These are phyloP conservation scores for Dryobates pubescens DNA, from an alignment of 2,797 vertebrate species.

Conservation along the genomic window DNA sequence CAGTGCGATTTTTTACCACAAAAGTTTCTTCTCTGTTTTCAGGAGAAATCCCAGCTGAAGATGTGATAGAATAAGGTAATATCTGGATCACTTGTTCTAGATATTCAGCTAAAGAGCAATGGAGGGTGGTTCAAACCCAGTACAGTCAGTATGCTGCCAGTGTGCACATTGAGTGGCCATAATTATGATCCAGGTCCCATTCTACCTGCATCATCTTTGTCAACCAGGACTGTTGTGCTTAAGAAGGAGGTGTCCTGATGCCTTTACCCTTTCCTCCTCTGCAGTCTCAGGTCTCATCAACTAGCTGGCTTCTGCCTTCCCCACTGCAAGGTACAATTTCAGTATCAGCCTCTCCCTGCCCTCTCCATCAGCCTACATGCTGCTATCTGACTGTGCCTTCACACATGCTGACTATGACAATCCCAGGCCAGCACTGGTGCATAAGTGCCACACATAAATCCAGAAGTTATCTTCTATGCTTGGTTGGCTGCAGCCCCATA, in stretches of 20 bases:
- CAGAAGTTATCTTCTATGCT: background rate
- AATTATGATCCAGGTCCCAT: background rate
- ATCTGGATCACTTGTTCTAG: background rate
- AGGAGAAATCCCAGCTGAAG: background rate
- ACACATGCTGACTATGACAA: fast-evolving
- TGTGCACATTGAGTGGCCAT: background rate
- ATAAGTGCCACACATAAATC: background rate
- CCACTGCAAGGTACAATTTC: background rate
- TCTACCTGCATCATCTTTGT: background rate
- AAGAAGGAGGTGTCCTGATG: background rate
- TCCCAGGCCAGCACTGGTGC: background rate
- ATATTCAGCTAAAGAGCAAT: background rate
- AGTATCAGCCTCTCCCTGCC: background rate
- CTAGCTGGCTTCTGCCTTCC: background rate
- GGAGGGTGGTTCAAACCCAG: background rate
- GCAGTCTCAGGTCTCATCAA: background rate
- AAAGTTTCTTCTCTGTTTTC: background rate
- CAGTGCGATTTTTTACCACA: background rate
- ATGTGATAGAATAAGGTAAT: background rate
- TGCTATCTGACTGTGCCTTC: background rate
- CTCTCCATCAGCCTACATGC: background rate
- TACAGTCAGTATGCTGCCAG: background rate
- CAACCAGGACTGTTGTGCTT: background rate
- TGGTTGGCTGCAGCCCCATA: background rate
- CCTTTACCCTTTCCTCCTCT: background rate